phyloP scores from a whole-genome alignment of 2,113 vertebrate species.

The Globicephala melas region DNA sequence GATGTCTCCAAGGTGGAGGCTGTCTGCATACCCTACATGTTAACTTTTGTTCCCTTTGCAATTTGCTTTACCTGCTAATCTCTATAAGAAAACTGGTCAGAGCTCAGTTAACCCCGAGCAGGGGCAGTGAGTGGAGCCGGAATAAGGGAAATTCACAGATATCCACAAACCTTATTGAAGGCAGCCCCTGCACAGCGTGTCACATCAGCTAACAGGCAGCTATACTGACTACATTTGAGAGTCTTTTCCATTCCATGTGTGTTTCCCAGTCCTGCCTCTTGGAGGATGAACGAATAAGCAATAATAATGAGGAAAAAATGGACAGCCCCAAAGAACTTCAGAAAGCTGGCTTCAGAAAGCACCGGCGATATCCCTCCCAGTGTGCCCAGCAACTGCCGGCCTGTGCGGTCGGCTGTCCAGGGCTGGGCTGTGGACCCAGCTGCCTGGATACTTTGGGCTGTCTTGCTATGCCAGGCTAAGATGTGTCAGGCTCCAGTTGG shows the following conservation, averaged over 20 bases:
- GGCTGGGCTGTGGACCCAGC: neutral
- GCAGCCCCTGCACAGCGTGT: neutral
- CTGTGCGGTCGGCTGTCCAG: neutral
- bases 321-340: neutral
- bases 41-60: neutral
- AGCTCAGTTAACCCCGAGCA: neutral
- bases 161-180: neutral
- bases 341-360: neutral
- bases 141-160: too few relatives aligned
- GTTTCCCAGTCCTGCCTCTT: neutral
- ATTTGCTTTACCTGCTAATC: neutral
- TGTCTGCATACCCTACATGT: neutral
- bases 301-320: neutral
- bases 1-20: too few relatives aligned
- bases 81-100: neutral
- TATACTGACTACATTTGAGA: fast-evolving
- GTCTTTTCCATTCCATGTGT: neutral
- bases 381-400: neutral
- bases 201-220: neutral
- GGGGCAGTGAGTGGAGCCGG: neutral
- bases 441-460: neutral
- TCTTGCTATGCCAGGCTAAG: neutral
- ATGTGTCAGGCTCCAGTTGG: neutral
- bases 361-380: fast-evolving
- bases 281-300: neutral